Percentiles rank a stretch among this genome's conserved stretches.
Evolutionary conservation across 1,140 invertebrate genomes (phyloP).

Genomic region (Penaeus chinensis): DNA sequence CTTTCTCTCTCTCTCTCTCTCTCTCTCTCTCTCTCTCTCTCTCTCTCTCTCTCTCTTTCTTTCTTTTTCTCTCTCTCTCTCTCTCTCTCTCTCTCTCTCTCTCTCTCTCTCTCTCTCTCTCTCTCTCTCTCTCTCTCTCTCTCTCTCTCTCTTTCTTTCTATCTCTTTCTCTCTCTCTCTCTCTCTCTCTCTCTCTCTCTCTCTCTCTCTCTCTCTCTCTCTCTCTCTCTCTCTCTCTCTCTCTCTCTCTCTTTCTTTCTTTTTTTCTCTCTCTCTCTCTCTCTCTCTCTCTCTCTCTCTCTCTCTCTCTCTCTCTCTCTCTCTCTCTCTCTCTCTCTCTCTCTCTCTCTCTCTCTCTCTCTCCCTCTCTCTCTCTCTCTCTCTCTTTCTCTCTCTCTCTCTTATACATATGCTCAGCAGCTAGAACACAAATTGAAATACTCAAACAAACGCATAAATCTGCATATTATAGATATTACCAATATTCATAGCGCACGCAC

Average conservation of each 20-base stretch:
- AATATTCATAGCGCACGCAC: too few relatives aligned
- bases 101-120: too few relatives aligned
- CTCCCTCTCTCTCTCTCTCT: not conserved
- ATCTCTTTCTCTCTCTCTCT: too few relatives aligned
- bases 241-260: not conserved
- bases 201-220: not conserved
- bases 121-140: too few relatives aligned
- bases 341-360: not conserved
- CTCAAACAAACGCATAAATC: too few relatives aligned
- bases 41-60: conserved; percentile 21
- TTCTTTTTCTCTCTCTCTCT: not conserved
- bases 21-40: conserved; percentile 23
- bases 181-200: too few relatives aligned
- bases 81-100: not conserved
- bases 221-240: not conserved
- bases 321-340: not conserved
- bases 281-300: not conserved
- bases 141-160: too few relatives aligned
- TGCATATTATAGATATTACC: too few relatives aligned
- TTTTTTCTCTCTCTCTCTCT: not conserved
- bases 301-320: not conserved
- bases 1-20: not conserved
- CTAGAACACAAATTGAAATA: too few relatives aligned
- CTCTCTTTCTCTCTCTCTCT: not conserved
- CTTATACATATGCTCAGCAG: not conserved